Base-by-base conservation (phyloP, 2,113 vertebrate species). In the Balaeniceps rex region DNA sequence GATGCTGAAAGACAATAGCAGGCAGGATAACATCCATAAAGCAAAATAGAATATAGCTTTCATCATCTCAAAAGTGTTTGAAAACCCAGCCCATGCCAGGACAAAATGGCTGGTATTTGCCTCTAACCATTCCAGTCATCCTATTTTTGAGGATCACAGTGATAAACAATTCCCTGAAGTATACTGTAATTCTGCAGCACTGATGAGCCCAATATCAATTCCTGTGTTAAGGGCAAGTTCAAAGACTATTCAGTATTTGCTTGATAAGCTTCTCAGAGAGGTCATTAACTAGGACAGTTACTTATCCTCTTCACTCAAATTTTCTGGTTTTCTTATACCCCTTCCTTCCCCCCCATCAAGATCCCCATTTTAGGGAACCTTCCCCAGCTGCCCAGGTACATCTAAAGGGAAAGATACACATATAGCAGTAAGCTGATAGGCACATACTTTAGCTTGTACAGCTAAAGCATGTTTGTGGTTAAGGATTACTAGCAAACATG, bases 121-220 rank as follows among this genome's bases (percentile, higher is more conserved):
- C 64, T 93, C 83, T 83, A 95, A 93, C 83, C 72, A 78, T 90
- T 85, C 65, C 77, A 89, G 70, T 85, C 81, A 85, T 93, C 36
- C 60, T 92, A 12, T 83, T 95, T 93, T 86, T 88, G 82, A 96
- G 93, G 92, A 92, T 94, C 83, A 66, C 78, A 90, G 78, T n/a
- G 94, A 96, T 94, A 96, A 97, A 94, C 74, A 96, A 63, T 95
- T 97, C 96, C 92, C 96, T 95, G 93, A 88, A 90, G 94, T 85
- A 83, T 66, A 61, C 58, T 95, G 61, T 85, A 88, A 94, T 96
- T 95, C 77, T 87, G 88, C 86, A 93, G 74, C 57, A 84, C 72
- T 97, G 97, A 92, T 94, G 95, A 94, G 95, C 86, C 88, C 80
- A 88, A 64, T 94, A 88, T 92, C 92, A 97, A 64, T 87, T 77